Conservation (phyloP, 1,140 invertebrate genomes). For the Pararge aegeria region DNA sequence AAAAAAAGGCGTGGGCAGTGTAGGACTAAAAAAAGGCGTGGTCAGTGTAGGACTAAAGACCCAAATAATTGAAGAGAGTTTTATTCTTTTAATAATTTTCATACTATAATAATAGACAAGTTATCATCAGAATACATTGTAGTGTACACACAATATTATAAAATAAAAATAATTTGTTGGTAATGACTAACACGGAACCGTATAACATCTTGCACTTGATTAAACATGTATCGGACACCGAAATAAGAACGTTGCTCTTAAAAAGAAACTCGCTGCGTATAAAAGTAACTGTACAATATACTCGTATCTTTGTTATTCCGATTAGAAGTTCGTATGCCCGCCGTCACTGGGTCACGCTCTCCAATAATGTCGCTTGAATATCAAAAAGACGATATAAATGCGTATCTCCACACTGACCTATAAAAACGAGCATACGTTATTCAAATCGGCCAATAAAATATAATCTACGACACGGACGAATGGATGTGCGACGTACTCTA, state of each 20-base stretch:
- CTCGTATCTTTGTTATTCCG: constrained; percentile 18
- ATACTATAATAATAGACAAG: too few relatives aligned
- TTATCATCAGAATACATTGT: too few relatives aligned
- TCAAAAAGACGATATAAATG: constrained; percentile 17
- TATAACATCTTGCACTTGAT: background rate
- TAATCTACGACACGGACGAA: background rate
- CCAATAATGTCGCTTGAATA: constrained; percentile 35
- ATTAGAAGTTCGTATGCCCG: constrained; percentile 31
- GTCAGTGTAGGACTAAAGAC: too few relatives aligned
- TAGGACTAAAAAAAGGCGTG: too few relatives aligned
- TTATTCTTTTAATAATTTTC: too few relatives aligned
- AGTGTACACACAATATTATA: background rate
- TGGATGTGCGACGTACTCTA: background rate
- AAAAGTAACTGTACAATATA: constrained; percentile 18
- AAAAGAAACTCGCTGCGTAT: background rate
- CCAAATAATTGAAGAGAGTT: too few relatives aligned
- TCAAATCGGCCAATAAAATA: constrained; percentile 4
- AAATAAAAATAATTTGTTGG: background rate
- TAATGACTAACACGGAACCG: background rate
- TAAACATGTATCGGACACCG: constrained; percentile 1
- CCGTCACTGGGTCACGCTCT: constrained; percentile 31
- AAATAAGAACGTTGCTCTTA: background rate
- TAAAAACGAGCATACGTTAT: constrained; percentile 13
- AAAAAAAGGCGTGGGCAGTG: too few relatives aligned
- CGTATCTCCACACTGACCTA: constrained; percentile 22